These are phyloP conservation scores for Ispidina lecontei DNA, from an alignment of 2,797 vertebrate genomes.

Conservation along the genomic window DNA sequence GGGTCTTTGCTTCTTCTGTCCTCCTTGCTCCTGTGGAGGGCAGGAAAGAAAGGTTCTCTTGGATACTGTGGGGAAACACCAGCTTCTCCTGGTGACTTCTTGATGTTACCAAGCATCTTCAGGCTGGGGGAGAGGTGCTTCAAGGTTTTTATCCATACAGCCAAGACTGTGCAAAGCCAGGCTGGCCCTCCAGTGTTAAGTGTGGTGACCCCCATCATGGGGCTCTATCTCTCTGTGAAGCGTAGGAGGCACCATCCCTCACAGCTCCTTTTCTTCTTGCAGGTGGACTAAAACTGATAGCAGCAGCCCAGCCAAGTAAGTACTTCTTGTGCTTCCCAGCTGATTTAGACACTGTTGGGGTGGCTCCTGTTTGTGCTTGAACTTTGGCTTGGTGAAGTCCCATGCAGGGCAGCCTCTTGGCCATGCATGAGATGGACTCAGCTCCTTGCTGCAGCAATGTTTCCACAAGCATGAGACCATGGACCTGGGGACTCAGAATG, in stretches of 20 bases:
- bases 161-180: not conserved
- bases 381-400: not conserved
- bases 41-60: not conserved
- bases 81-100: not conserved
- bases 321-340: not conserved
- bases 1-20: not conserved
- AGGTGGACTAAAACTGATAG: conserved; percentile 96
- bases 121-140: not conserved
- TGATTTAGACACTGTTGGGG: accelerated
- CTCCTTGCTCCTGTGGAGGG: not conserved
- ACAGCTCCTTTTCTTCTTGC: conserved; percentile 45
- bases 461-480: not conserved
- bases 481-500: not conserved
- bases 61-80: not conserved
- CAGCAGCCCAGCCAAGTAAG: conserved; percentile 90
- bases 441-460: not conserved
- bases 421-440: not conserved
- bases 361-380: not conserved
- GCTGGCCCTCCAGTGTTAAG: not conserved
- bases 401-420: not conserved
- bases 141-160: not conserved
- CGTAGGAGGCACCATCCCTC: not conserved
- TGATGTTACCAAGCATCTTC: not conserved
- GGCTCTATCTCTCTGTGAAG: not conserved
- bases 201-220: not conserved